A percentile compares a stretch with the other conserved stretches of the same genome.
Conservation (phyloP, 2,888 invertebrate species). For the Thalpophila matura region DNA sequence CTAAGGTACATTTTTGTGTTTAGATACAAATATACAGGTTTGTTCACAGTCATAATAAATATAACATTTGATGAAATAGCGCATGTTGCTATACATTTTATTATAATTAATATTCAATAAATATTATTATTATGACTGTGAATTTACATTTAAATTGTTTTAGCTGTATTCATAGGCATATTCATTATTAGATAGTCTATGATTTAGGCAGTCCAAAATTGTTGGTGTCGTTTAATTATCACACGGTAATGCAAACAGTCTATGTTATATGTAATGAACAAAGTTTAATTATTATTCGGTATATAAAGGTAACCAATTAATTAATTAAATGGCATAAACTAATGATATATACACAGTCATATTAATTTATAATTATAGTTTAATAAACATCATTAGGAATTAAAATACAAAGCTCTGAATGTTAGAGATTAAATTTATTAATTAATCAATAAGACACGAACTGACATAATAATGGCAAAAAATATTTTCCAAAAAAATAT, state of each 20-base stretch:
- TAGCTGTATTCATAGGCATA: conserved; percentile 21
- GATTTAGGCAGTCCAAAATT: conserved; percentile 24
- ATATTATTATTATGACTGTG: conserved; percentile 11
- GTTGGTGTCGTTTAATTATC: conserved; percentile 29
- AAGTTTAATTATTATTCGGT: conserved; percentile 17
- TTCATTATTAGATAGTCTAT: conserved; percentile 25
- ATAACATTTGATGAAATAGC: background rate
- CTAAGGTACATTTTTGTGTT: background rate
- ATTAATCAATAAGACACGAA: too few relatives aligned
- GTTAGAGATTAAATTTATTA: too few relatives aligned
- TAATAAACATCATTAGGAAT: background rate
- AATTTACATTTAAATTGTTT: conserved; percentile 31
- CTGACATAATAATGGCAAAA: background rate
- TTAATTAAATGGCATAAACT: conserved; percentile 4
- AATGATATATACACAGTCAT: background rate
- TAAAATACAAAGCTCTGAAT: too few relatives aligned
- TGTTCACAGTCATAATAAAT: conserved; percentile 12
- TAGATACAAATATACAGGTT: background rate
- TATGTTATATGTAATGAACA: conserved; percentile 6
- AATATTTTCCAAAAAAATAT: too few relatives aligned
- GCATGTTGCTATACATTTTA: too few relatives aligned
- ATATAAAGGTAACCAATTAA: conserved; percentile 8
- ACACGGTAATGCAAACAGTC: conserved; percentile 9
- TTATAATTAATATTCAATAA: background rate
- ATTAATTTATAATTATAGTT: background rate